Conservation (phyloP, 2,888 invertebrate genomes). For the Gibbula magus region DNA sequence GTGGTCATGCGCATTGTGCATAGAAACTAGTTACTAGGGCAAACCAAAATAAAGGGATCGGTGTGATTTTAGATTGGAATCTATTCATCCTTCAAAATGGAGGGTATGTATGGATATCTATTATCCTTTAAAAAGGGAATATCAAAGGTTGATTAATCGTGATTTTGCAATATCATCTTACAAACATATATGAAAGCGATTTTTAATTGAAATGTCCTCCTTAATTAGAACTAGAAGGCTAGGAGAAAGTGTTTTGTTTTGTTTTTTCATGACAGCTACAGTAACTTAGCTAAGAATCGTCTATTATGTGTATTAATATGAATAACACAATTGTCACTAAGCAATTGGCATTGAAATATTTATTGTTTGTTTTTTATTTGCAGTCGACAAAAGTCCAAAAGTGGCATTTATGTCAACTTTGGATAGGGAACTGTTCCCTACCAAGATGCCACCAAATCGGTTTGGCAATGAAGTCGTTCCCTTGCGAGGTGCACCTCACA, state of each 20-base stretch:
- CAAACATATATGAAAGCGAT: too few relatives aligned
- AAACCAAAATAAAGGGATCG: neutral
- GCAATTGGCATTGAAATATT: too few relatives aligned
- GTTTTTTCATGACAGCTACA: too few relatives aligned
- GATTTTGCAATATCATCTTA: too few relatives aligned
- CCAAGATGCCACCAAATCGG: slow-evolving; percentile 69
- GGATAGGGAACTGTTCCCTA: slow-evolving; percentile 72
- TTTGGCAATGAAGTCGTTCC: slow-evolving; percentile 73
- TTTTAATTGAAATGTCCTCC: too few relatives aligned
- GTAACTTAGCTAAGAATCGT: too few relatives aligned
- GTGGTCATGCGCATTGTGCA: neutral
- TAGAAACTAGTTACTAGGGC: slow-evolving; percentile 14
- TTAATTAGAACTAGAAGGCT: too few relatives aligned
- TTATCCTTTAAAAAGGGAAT: neutral
- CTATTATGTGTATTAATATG: too few relatives aligned
- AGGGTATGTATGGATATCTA: neutral
- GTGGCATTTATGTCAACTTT: slow-evolving; percentile 72
- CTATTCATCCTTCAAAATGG: slow-evolving; percentile 6
- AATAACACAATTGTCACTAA: too few relatives aligned
- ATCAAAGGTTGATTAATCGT: too few relatives aligned
- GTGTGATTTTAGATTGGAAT: neutral
- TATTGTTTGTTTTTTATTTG: slow-evolving; percentile 33
- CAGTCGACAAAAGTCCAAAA: slow-evolving; percentile 64
- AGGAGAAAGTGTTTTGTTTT: too few relatives aligned
- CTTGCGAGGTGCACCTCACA: slow-evolving; percentile 70